A percentile compares a stretch with the other conserved stretches of the same genome.
Conservation (phyloP, 2,888 invertebrate genomes). For the Cancer borealis region DNA sequence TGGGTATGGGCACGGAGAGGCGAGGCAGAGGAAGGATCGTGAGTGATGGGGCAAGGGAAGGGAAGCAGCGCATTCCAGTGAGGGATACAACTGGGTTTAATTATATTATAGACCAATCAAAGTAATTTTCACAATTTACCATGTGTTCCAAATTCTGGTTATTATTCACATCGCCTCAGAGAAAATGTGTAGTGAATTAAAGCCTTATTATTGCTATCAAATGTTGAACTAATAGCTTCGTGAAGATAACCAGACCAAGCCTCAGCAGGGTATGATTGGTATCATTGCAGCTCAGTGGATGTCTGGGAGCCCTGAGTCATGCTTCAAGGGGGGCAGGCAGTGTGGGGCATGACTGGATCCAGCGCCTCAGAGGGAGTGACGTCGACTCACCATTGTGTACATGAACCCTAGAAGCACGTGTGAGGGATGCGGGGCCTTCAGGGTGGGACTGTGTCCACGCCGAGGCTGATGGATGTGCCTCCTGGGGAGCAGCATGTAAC, state of each 20-base stretch:
- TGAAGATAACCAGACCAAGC: not conserved
- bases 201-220: not conserved
- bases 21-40: slow-evolving; percentile 5
- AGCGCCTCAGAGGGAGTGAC: not conserved
- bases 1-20: not conserved
- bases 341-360: not conserved
- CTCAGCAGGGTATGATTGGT: not conserved
- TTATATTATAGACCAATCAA: not conserved
- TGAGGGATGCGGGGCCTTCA: not conserved
- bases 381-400: not conserved
- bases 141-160: not conserved
- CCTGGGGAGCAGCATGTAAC: not conserved
- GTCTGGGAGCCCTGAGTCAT: not conserved
- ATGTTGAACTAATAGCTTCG: not conserved
- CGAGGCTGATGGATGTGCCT: not conserved
- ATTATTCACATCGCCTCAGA: not conserved
- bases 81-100: not conserved
- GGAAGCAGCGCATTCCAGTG: not conserved
- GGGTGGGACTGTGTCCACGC: not conserved
- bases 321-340: not conserved
- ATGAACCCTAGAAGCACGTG: not conserved
- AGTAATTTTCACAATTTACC: not conserved
- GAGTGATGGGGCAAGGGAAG: not conserved
- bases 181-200: not conserved
- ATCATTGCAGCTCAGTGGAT: not conserved